A percentile compares a stretch with the other conserved stretches of the same genome.
Evolutionary conservation across 2,113 vertebrate species (phyloP).

Genomic region (human (Homo sapiens)): GRCh38 chr11:128543501-128544000

Average conservation of each 20-base stretch:
- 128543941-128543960: neutral
- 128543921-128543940: conserved; percentile 3
- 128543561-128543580: rapidly evolving
- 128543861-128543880: conserved; percentile 5
- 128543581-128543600: neutral
- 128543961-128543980: neutral
- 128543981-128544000: neutral
- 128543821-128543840: neutral
- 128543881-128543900: neutral
- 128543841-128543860: conserved; percentile 23
- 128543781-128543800: neutral
- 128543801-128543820: neutral
- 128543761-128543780: neutral
- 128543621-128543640: neutral
- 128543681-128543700: neutral
- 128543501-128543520: no score
- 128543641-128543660: neutral
- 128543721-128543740: neutral
- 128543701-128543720: neutral
- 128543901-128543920: neutral
- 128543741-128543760: neutral
- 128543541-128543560: neutral
- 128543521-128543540: neutral
- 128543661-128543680: neutral
- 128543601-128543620: neutral